Evolutionary conservation across 2,797 vertebrate genomes (phyloP), one percentile per base, ranked within the genome.

Genomic region (Hyperoplus immaculatus): DNA sequence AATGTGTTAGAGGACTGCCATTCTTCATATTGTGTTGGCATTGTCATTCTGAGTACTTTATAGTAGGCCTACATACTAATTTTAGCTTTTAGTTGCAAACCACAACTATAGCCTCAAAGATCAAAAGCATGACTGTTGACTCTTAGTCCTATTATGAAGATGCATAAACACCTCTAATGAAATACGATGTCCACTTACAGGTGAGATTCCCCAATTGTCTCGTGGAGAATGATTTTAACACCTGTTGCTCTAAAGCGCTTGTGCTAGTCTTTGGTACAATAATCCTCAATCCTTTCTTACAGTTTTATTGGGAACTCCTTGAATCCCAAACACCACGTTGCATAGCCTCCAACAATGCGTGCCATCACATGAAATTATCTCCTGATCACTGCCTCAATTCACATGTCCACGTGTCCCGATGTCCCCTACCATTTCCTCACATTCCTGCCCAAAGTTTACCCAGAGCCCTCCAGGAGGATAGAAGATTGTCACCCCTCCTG

Each of bases 331-430:
- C 54, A 51, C 21, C 47, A 38, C 72, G 73, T 78, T 76, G 69
- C 74, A 64, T 76, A 38, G 66, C 55, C 74, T 89, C 70, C 69
- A 75, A 72, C 72, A 79, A 79, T 72, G 84, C 55, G 29, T 29
- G 29, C 92, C 77, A 86, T 94, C 91, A 89, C 86, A 92, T 87
- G 29, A 54, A 70, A 90, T 92, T 92, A 91, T 77, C 83, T 81
- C 81, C 84, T 21, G 36, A 80, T 89, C 89, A 78, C 67, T 89
- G 88, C 87, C 72, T 80, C 90, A 90, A 90, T 92, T 89, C 91
- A 88, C 75, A 9, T 15, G 11, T 57, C 15, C 70, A 59, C n/a
- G 16, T 84, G 68, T 58, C 72, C 50, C 12, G 29, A 72, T 77
- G 68, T 84, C 73, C 75, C 68, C 79, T 60, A 36, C 41, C 11